These are phyloP conservation scores for Pterocles orientalis DNA, from an alignment of 2,113 vertebrate genomes.

Conservation along the genomic window DNA sequence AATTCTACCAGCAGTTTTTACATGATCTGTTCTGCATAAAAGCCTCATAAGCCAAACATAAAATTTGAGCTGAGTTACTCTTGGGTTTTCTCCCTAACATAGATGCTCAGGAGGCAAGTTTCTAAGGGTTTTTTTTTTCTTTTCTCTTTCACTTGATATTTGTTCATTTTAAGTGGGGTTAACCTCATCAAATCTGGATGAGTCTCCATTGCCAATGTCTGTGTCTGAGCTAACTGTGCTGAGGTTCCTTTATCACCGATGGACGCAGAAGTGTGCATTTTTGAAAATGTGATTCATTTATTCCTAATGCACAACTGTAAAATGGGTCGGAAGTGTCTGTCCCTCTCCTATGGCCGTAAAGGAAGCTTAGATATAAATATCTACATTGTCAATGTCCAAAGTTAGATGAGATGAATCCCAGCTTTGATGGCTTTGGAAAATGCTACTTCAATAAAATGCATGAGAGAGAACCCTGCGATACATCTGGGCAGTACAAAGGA, in stretches of 20 bases:
- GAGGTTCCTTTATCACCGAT: neutral
- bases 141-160: neutral
- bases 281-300: neutral
- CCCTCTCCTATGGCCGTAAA: neutral
- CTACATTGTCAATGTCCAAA: neutral
- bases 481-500: neutral
- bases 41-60: neutral
- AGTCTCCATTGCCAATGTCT: neutral
- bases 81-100: neutral
- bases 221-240: neutral
- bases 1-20: neutral
- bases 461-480: neutral
- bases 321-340: neutral
- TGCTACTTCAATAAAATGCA: neutral
- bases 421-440: conserved; percentile 1
- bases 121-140: neutral
- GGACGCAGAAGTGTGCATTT: neutral
- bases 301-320: neutral
- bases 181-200: neutral
- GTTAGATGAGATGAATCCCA: neutral
- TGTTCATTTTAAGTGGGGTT: neutral
- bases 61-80: neutral
- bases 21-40: neutral
- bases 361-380: neutral
- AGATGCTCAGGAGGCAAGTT: neutral